phyloP scores from a whole-genome alignment of 2,113 vertebrate genomes.

The Chionodraco myersi region DNA sequence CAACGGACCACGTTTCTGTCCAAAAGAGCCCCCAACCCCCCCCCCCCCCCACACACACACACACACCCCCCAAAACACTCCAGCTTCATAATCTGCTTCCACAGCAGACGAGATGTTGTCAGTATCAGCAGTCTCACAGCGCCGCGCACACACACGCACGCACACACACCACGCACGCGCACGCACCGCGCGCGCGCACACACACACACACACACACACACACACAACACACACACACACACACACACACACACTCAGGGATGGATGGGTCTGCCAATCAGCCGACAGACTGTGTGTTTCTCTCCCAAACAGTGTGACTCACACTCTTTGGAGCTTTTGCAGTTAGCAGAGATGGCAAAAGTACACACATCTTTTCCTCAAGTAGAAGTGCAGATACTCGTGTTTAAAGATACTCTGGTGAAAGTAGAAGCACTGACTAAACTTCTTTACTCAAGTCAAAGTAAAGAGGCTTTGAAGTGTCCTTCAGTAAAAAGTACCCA shows the following conservation, averaged over 20 bases:
- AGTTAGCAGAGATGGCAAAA: too few species aligned
- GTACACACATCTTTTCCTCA: too few species aligned
- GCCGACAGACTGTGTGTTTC: conserved; percentile 33
- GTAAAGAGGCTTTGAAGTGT: too few species aligned
- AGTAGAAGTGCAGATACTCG: too few species aligned
- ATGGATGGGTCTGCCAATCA: conserved; percentile 63
- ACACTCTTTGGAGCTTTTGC: conserved; percentile 33
- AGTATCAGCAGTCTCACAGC: conserved; percentile 43
- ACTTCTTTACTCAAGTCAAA: too few species aligned
- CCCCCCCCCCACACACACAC: background rate
- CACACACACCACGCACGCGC: background rate
- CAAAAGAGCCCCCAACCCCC: background rate
- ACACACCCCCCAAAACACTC: too few species aligned
- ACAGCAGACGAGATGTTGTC: conserved; percentile 48
- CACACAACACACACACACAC: background rate
- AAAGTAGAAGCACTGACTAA: too few species aligned
- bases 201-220: background rate
- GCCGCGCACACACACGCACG: background rate
- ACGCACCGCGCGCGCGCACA: background rate
- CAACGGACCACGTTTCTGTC: background rate
- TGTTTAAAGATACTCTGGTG: too few species aligned
- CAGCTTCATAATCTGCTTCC: conserved; percentile 28
- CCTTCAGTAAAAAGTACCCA: too few species aligned
- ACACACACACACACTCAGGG: conserved; percentile 9
- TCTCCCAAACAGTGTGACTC: conserved; percentile 64